These are phyloP conservation scores for Brachionus manjavacas DNA, from an alignment of 1,140 invertebrate genomes.

Conservation along the genomic window DNA sequence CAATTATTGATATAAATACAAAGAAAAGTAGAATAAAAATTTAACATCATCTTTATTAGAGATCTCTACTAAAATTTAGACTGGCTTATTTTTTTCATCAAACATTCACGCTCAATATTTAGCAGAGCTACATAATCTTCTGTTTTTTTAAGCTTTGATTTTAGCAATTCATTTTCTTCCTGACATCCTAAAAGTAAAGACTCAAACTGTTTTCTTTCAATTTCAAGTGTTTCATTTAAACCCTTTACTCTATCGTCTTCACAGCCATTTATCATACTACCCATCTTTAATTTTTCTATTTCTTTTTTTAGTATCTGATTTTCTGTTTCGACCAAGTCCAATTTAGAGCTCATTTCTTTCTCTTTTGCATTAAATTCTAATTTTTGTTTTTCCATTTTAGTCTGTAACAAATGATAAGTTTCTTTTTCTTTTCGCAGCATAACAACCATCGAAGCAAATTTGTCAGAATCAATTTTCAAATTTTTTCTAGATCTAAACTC, in stretches of 20 bases:
- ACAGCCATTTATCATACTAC: not conserved
- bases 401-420: not conserved
- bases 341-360: not conserved
- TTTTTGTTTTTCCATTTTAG: not conserved
- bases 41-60: not conserved
- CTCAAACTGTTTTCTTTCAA: constrained; percentile 13
- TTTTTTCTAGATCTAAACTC: not conserved
- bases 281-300: not conserved
- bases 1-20: not conserved
- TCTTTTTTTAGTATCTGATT: not conserved
- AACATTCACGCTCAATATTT: constrained; percentile 31
- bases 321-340: not conserved
- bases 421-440: constrained; percentile 15
- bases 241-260: not conserved
- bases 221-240: not conserved
- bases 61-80: constrained; percentile 13
- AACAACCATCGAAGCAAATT: constrained; percentile 14
- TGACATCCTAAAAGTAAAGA: not conserved
- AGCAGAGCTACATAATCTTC: constrained; percentile 4
- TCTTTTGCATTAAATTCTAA: not conserved
- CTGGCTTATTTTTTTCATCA: constrained; percentile 25
- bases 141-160: constrained; percentile 15
- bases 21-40: not conserved
- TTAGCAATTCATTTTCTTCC: constrained; percentile 31
- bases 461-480: not conserved